These are phyloP conservation scores for Pardalotus punctatus DNA, from an alignment of 2,113 vertebrate genomes.

Conservation along the genomic window DNA sequence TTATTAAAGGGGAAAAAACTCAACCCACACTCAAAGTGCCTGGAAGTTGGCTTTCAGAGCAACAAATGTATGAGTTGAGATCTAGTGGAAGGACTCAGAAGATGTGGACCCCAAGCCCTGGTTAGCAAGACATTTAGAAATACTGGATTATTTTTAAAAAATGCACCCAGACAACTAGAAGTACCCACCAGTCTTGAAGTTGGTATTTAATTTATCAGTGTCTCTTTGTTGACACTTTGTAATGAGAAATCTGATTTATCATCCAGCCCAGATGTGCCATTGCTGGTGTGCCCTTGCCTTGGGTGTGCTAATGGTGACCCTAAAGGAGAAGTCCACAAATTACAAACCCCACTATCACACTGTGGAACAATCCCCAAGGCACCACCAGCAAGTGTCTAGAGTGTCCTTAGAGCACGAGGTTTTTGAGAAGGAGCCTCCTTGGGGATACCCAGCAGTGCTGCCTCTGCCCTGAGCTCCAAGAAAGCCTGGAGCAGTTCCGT, in stretches of 20 bases:
- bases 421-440: not conserved
- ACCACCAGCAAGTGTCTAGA: not conserved
- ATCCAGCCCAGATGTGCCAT: not conserved
- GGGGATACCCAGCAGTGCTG: not conserved
- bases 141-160: not conserved
- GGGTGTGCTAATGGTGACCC: not conserved
- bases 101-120: not conserved
- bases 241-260: not conserved
- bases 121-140: not conserved
- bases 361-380: not conserved
- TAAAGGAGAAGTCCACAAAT: not conserved
- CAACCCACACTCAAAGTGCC: not conserved
- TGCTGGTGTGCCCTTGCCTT: not conserved
- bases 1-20: not conserved
- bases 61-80: not conserved
- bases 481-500: not conserved
- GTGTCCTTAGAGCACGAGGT: not conserved
- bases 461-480: not conserved
- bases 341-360: rapidly evolving
- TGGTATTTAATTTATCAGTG: not conserved
- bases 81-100: not conserved
- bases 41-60: not conserved
- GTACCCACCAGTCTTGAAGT: not conserved
- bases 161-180: not conserved
- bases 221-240: not conserved